A percentile compares a stretch with the other conserved stretches of the same genome.
phyloP scores from a whole-genome alignment of 2,113 vertebrate species.

The Trematomus loennbergii region DNA sequence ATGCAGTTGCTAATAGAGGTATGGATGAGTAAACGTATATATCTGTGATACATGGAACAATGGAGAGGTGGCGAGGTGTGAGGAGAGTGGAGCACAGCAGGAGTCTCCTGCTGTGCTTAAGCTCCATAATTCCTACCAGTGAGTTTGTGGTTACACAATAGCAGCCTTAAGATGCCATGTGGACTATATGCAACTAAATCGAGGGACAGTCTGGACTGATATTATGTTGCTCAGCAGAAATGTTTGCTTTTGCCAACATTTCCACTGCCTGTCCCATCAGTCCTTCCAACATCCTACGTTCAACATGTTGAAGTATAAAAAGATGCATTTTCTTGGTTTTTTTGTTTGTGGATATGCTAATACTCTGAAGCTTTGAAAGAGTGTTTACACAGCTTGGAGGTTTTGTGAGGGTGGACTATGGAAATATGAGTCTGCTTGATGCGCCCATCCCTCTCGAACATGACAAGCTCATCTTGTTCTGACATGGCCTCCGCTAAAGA shows the following conservation, averaged over 20 bases:
- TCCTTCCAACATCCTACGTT: conserved; percentile 72
- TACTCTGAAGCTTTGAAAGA: conserved; percentile 39
- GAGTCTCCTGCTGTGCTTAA: conserved; percentile 25
- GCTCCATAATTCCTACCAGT: conserved; percentile 22
- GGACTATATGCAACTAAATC: conserved; percentile 43
- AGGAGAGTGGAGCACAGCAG: conserved; percentile 11
- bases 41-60: background rate
- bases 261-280: conserved; percentile 52
- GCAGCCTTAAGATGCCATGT: conserved; percentile 27
- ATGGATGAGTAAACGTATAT: background rate
- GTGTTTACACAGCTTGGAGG: conserved; percentile 49
- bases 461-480: conserved; percentile 59
- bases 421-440: conserved; percentile 53
- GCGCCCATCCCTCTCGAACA: conserved; percentile 43
- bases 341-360: conserved; percentile 62
- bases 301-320: conserved; percentile 66
- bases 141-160: conserved; percentile 48
- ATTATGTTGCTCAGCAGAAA: conserved; percentile 49
- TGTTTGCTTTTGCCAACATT: conserved; percentile 62
- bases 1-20: too few species aligned
- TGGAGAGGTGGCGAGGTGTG: background rate
- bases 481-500: conserved; percentile 44
- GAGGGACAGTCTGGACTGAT: conserved; percentile 59
- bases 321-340: conserved; percentile 41
- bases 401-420: conserved; percentile 57